Evolutionary conservation across 2,113 vertebrate genomes (phyloP).

Genomic region (Catharus bicknelli): DNA sequence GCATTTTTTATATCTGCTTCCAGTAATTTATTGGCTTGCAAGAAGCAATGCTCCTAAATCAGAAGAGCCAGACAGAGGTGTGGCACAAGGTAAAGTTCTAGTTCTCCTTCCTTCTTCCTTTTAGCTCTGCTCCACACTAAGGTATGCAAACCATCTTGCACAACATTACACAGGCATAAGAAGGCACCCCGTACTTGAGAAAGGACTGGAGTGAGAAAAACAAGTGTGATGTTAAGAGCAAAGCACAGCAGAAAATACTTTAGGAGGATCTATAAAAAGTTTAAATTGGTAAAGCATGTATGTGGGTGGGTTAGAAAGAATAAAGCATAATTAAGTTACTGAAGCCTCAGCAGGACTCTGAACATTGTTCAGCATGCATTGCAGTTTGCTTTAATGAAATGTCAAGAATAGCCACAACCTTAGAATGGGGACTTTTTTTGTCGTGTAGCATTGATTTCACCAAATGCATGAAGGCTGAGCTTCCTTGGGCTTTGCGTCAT

Average conservation of each 20-base stretch:
- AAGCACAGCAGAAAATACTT: slow-evolving; percentile 18
- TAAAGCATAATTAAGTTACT: slow-evolving; percentile 19
- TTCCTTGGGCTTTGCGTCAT: not conserved
- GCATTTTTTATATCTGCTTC: not conserved
- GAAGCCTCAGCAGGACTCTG: slow-evolving; percentile 26
- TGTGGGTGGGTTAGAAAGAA: slow-evolving; percentile 41
- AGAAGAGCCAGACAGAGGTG: not conserved
- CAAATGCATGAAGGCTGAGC: not conserved
- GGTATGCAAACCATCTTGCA: not conserved
- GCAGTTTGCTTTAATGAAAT: slow-evolving; percentile 39
- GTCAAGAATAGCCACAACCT: slow-evolving; percentile 40
- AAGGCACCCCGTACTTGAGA: not conserved
- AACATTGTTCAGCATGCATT: not conserved
- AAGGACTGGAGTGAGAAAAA: not conserved
- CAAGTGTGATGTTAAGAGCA: not conserved
- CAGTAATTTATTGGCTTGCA: not conserved
- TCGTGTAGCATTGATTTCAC: not conserved
- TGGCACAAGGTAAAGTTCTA: not conserved
- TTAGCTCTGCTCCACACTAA: not conserved
- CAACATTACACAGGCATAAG: not conserved
- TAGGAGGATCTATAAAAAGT: slow-evolving; percentile 35
- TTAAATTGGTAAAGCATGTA: slow-evolving; percentile 56
- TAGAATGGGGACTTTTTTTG: slow-evolving; percentile 19
- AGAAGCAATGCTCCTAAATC: not conserved
- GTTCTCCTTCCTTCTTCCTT: not conserved